Percentiles rank a stretch among this genome's conserved stretches.
Conservation (phyloP, 1,140 invertebrate genomes). For the Trichomalopsis sarcophagae region DNA sequence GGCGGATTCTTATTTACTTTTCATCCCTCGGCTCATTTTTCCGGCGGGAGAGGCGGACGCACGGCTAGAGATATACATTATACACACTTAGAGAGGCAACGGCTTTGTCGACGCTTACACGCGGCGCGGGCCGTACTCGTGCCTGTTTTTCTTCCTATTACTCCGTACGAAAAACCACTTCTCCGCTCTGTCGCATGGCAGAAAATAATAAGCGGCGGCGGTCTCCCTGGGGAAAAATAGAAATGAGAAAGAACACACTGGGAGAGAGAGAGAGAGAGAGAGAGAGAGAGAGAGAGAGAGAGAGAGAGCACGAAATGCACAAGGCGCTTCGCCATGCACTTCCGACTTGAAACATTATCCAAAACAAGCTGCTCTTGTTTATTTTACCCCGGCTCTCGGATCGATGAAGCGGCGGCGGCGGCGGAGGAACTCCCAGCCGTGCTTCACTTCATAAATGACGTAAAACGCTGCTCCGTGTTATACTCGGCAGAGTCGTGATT, state of each 20-base stretch:
- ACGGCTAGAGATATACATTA: not conserved
- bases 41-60: not conserved
- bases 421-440: not conserved
- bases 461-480: constrained; percentile 21
- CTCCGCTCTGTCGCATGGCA: not conserved
- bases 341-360: constrained; percentile 50
- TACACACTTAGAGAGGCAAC: not conserved
- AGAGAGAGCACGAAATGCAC: constrained; percentile 31
- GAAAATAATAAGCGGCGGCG: constrained; percentile 40
- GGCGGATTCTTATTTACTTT: constrained; percentile 62
- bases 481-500: not conserved
- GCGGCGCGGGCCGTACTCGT: not conserved
- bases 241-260: not conserved
- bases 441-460: constrained; percentile 50
- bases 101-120: not conserved
- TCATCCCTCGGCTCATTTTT: constrained; percentile 52
- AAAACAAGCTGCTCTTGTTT: constrained; percentile 50
- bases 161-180: constrained; percentile 29
- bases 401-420: constrained; percentile 35
- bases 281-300: not conserved
- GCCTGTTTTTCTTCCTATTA: constrained; percentile 41
- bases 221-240: not conserved
- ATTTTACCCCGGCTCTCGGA: constrained; percentile 41
- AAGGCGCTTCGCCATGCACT: constrained; percentile 32
- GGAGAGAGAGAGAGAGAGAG: not conserved